Evolutionary conservation across 2,888 invertebrate species (phyloP), one percentile per base, ranked within the genome.

Genomic region (Lacanobia oleracea): DNA sequence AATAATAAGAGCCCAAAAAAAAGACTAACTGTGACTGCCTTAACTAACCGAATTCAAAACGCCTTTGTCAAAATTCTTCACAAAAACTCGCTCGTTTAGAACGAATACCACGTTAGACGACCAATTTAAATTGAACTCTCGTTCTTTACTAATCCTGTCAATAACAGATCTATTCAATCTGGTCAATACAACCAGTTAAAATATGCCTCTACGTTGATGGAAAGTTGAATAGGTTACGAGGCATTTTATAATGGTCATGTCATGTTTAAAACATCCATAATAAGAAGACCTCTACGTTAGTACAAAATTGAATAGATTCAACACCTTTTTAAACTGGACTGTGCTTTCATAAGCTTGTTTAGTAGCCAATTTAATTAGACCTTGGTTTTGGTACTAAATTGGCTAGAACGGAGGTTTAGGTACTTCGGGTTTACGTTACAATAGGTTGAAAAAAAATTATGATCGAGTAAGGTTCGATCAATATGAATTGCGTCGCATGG

Each of bases 21-120:
- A 81, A 79, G 71, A 81, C 67, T 59, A 56, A 70, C 64, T 68
- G 64, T 81, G 83, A 78, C 84, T 72, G 69, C 66, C 71, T 56
- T 86, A 86, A 86, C 86, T 86, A 86, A 86, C 86, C 67, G 72
- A 86, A 83, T 83, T 86, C 85, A 85, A 83, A 86, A 53, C 60
- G n/a, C 75, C 73, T 76, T 86, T 86, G 86, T 86, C 66, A 77
- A 79, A 82, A 57, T 60, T 68, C 43, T 51, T 60, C 54, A 86
- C 67, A 86, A 86, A 86, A 79, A 82, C 65, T 2, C 2, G 14
- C 63, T 75, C 60, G 67, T 66, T 74, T 54, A 18, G 51, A 63
- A 48, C 63, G 61, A 80, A 82, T 73, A 75, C 63, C 54, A 37
- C 50, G 45, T 56, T 43, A 23, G 7, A 12, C 45, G 0, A 18